Evolutionary conservation across 2,797 vertebrate genomes (phyloP), one percentile per base, ranked within the genome.

Genomic region (Falco berigora): DNA sequence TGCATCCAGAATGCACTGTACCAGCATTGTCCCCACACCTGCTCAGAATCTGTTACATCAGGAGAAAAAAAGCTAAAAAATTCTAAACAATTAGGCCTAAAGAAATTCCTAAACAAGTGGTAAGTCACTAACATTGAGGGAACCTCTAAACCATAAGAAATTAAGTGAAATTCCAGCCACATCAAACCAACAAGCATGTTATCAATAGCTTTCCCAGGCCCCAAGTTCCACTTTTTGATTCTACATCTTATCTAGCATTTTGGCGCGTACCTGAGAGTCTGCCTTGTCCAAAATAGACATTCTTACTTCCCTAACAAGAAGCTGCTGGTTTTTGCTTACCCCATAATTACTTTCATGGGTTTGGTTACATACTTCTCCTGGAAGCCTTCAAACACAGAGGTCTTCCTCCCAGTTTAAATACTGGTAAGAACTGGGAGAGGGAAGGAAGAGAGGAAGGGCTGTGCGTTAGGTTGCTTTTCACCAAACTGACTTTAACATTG

Each of bases 11-110:
- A 56, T 1, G 3, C 0, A 0, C 59, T 21, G 36, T 18, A 40
- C 53, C 3, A 0, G 32, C 3, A 3, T 7, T 44, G 16, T 38
- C 27, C 40, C 52, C 27, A 22, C 0, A 4, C 21, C 71, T 77
- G n/a, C 58, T 86, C 55, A 66, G 25, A 69, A 55, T 5, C 6
- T 0, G 62, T 38, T 62, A 74, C 4, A 38, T 13, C 17, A 66
- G 13, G 13, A 64, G 7, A 22, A 64, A 38, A 53, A 68, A 52
- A 47, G 4, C 8, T 5, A 28, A 49, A 68, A 55, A 30, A 21
- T 25, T 52, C 6, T 2, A 34, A 85, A 24, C 8, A 85, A 79
- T 69, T 2, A 69, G 14, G 21, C 32, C 59, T 66, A 34, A 83
- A 73, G 25, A 88, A 55, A 80, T 44, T 36, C 18, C 52, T 52